phyloP scores from a whole-genome alignment of 2,797 vertebrate genomes.

The Eulemur rubriventer region DNA sequence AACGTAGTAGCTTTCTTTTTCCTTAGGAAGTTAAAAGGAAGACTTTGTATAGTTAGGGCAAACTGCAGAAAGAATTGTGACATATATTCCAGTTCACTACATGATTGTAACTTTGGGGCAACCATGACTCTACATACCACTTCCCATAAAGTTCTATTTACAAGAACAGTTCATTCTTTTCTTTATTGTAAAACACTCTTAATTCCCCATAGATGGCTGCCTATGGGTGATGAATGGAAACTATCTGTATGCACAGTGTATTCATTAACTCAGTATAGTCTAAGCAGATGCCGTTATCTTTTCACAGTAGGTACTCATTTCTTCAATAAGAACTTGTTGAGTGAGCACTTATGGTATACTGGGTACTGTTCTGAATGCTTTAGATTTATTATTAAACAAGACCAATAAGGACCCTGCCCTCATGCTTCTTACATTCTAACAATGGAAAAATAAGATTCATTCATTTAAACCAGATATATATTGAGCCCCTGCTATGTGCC shows the following conservation, averaged over 20 bases:
- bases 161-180: background rate
- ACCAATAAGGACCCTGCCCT: background rate
- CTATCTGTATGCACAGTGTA: background rate
- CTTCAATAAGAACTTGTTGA: slow-evolving; percentile 33
- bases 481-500: background rate
- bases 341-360: background rate
- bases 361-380: background rate
- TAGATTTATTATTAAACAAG: background rate
- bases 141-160: slow-evolving; percentile 3
- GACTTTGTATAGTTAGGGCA: background rate
- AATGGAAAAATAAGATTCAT: background rate
- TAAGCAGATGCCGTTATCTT: background rate
- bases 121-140: background rate
- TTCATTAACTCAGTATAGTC: background rate
- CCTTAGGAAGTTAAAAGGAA: background rate
- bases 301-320: background rate
- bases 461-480: background rate
- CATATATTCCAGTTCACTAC: background rate
- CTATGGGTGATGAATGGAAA: background rate
- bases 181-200: slow-evolving; percentile 33
- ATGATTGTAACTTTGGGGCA: slow-evolving; percentile 31
- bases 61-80: background rate
- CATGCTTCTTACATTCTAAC: background rate
- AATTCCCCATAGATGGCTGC: background rate
- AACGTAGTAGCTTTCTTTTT: slow-evolving; percentile 19